phyloP scores from a whole-genome alignment of 2,888 invertebrate species.

The Spatulosminthurus flaviceps region DNA sequence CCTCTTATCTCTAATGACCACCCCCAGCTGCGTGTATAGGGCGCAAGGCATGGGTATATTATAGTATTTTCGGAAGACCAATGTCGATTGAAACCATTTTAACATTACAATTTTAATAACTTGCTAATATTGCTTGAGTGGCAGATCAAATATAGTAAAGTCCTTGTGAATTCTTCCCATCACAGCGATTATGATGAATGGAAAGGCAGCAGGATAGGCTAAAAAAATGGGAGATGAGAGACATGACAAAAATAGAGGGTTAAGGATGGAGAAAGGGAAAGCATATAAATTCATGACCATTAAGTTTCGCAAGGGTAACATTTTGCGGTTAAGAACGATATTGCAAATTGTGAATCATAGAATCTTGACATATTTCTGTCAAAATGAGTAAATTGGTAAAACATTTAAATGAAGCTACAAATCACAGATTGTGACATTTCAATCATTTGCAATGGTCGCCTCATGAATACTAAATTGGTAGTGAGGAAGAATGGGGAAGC shows the following conservation, averaged over 20 bases:
- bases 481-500: not conserved
- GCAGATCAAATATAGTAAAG: no score
- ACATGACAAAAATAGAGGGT: not conserved
- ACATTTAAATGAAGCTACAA: conserved; percentile 28
- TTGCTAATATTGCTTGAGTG: not conserved
- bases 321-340: not conserved
- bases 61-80: no score
- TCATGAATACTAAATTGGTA: conserved; percentile 34
- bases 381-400: conserved; percentile 22
- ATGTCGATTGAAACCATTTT: not conserved
- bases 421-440: conserved; percentile 31
- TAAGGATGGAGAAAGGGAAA: not conserved
- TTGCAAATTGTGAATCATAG: conserved; percentile 18
- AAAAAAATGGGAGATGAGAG: no score
- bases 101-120: not conserved
- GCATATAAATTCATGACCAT: no score
- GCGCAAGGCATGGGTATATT: no score
- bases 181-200: no score
- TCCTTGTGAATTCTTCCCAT: no score
- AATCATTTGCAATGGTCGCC: conserved; percentile 30
- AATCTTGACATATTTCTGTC: conserved; percentile 27
- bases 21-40: no score
- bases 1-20: not conserved
- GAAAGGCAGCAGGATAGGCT: no score
- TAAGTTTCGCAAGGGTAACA: not conserved